Evolutionary conservation across 2,797 vertebrate genomes (phyloP).

Genomic region (Anguilla pacifica): DNA sequence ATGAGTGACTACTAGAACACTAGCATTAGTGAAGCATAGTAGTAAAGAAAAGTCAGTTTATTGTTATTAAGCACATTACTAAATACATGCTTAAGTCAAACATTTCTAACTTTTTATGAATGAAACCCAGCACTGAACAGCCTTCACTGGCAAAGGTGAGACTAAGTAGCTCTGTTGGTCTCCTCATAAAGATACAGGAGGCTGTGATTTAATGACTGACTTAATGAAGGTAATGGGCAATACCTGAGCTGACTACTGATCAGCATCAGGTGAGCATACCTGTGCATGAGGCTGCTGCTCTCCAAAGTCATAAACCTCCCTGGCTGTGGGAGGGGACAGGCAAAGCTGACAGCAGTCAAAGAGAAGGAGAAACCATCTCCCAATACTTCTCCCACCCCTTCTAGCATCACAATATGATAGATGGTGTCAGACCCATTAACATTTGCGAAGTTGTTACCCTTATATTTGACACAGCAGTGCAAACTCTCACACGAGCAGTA

Average conservation of each 20-base stretch:
- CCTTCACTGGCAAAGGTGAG: background rate
- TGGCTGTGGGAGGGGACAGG: too few relatives aligned
- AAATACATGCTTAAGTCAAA: background rate
- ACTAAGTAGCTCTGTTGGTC: background rate
- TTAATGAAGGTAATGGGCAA: too few relatives aligned
- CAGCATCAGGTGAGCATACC: too few relatives aligned
- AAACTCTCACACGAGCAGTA: background rate
- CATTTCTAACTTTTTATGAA: background rate
- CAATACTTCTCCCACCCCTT: background rate
- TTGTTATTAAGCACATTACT: background rate
- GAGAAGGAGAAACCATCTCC: background rate
- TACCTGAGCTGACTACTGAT: background rate
- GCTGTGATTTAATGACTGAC: too few relatives aligned
- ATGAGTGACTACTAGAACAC: too few relatives aligned
- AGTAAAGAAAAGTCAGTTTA: background rate
- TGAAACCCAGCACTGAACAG: background rate
- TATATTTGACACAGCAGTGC: background rate
- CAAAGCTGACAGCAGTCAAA: too few relatives aligned
- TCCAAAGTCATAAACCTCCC: too few relatives aligned
- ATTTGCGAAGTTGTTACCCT: background rate
- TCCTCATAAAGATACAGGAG: too few relatives aligned
- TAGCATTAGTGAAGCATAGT: background rate
- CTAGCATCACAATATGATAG: too few relatives aligned
- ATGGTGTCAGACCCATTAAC: too few relatives aligned
- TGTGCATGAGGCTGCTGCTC: too few relatives aligned